Base-by-base conservation (phyloP, 2,797 vertebrate species). In the Macrochelys suwanniensis region DNA sequence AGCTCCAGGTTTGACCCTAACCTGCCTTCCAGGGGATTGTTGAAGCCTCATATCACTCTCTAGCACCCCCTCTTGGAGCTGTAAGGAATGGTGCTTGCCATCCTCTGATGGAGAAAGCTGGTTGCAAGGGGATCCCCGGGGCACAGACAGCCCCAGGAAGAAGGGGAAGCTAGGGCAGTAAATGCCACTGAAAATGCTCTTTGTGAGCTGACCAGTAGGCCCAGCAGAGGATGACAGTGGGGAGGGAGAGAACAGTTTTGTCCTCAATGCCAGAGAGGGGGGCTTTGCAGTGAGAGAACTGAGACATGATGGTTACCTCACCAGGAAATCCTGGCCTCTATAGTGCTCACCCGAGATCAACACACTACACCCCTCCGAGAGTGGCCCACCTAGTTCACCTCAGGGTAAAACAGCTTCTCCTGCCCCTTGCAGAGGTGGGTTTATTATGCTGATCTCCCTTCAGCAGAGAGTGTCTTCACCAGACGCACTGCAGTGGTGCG, bases 241-340 rank as follows among this genome's bases (percentile, higher is more conserved):
- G 11, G n/a, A 2, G 21, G 13, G 3, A 1, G 31, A 19, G 17
- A 11, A 12, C 4, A 2, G 51, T 19, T 76, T 21, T 37, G 37
- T 19, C 19, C n/a, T 21, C n/a, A 15, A 13, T 21, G 37, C 12
- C 54, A 54, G 54, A 45, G 37, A 7, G 45, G 4, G 74, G 26
- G 74, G 9, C 21, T 37, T 42, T n/a, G 5, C 33, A 74, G 33
- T 4, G n/a, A 74, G n/a, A 74, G 21, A 33, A 25, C 26, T 57
- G 56, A 57, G 7, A n/a, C n/a, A 54, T 54, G n/a, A 26, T n/a
- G 74, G 26, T 26, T 28, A 28, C 54, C 10, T 23, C 37, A 5
- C 74, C 37, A 77, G 19, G 47, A 28, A 77, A 77, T 23, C 21
- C 10, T 77, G 31, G 71, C 42, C 71, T 8, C 16, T 19, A 16